Evolutionary conservation across 1,140 invertebrate species (phyloP), one percentile per base, ranked within the genome.

Genomic region (Neodiprion fabricii): DNA sequence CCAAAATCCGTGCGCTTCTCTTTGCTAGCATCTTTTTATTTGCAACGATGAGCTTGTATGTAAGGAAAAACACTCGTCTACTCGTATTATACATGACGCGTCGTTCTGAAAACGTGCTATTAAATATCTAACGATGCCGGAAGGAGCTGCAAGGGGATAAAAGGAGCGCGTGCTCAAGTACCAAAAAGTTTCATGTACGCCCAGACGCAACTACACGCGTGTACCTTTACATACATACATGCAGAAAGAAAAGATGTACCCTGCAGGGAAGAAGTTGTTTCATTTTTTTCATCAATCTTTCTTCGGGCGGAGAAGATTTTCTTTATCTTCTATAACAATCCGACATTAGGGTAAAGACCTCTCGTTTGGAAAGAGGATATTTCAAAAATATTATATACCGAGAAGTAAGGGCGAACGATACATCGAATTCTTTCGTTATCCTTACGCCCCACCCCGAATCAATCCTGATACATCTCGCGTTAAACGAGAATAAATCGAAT

Each of bases 161-260:
- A 23, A 23, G 40, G 17, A 47, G 82, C 83, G 84, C 86, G 86
- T 87, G 86, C 84, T 83, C 81, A 86, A 87, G 86, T 87, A 82
- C 84, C 84, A 83, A 80, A 84, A 76, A 77, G 67, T 72, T 77
- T 3, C 53, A 61, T 40, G 28, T 61, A 14, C 53, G 53, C 53
- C n/a, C 77, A 81, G 78, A 86, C 80, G 82, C 83, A 83, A 81
- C 84, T 85, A 85, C 81, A 81, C 71, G 80, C 81, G 78, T 14
- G 61, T 78, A 70, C 74, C 71, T 74, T n/a, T 75, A 65, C 68
- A 79, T 74, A 75, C 69, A 67, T 10, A 70, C 75, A 73, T 77
- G 76, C 80, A 65, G 5, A 40, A 81, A 65, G 5, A 40, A 81
- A 83, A 85, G 84, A 84, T 85, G 82, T 77, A 80, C 69, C 7